These are phyloP conservation scores for Tubulanus polymorphus DNA, from an alignment of 2,888 invertebrate species.

Conservation along the genomic window DNA sequence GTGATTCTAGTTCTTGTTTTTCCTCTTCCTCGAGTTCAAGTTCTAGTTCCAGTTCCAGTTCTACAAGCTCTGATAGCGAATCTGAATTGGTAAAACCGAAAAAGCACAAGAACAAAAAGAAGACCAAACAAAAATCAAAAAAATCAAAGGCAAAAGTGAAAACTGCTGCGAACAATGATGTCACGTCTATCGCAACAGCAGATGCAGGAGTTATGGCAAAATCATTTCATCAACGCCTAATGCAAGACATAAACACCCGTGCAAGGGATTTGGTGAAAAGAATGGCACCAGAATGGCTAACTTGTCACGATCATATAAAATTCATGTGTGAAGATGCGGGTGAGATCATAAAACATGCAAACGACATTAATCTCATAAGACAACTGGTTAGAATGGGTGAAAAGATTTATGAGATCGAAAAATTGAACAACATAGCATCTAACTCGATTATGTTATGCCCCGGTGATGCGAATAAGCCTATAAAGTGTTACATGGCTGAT, in stretches of 20 bases:
- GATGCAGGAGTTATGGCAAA: background rate
- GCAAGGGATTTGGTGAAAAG: background rate
- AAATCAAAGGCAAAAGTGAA: background rate
- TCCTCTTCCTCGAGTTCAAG: background rate
- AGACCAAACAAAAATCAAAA: background rate
- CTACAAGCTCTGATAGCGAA: background rate
- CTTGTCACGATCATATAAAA: slow-evolving; percentile 1
- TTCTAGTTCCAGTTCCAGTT: background rate
- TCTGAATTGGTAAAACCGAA: background rate
- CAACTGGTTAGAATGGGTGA: background rate
- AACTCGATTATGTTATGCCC: background rate
- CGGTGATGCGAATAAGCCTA: background rate
- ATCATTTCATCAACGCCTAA: background rate
- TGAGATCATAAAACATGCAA: background rate
- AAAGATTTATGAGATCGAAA: background rate
- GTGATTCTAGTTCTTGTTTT: background rate
- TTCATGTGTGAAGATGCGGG: background rate
- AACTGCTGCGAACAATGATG: no score
- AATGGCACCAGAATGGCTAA: background rate
- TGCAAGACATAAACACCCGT: background rate
- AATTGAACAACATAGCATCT: background rate
- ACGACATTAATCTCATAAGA: background rate
- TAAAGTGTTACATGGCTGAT: background rate
- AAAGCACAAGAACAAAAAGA: background rate
- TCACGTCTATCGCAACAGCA: background rate